phyloP scores from a whole-genome alignment of 2,113 vertebrate species.

The Eublepharis macularius region DNA sequence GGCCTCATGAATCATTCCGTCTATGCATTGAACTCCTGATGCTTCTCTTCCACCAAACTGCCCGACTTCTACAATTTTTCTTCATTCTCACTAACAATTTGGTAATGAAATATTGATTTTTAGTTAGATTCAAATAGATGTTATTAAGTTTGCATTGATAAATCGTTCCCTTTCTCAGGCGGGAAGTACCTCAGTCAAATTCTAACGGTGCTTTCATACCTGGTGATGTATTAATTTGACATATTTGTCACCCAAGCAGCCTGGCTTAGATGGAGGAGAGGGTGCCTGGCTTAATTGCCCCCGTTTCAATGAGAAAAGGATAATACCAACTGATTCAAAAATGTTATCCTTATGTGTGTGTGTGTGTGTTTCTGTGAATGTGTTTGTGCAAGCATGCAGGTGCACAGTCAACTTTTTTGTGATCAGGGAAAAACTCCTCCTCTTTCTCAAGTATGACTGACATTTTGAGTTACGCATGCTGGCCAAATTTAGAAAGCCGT shows the following conservation, averaged over 20 bases:
- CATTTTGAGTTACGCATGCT: not conserved
- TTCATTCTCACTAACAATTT: constrained; percentile 99
- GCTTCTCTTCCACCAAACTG: constrained; percentile 89
- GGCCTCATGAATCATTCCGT: constrained; percentile 99
- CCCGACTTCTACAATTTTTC: constrained; percentile 98
- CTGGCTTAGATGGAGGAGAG: constrained; percentile 66
- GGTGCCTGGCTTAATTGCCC: constrained; percentile 66
- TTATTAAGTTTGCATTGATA: constrained; percentile 99
- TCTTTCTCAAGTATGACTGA: not conserved
- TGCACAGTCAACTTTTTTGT: not conserved
- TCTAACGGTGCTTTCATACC: constrained; percentile 84
- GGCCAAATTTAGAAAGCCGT: not conserved
- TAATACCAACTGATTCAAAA: constrained; percentile 57
- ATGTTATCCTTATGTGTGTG: constrained; percentile 36
- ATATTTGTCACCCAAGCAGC: constrained; percentile 76
- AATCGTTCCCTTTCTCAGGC: constrained; percentile 89
- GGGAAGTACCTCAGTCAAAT: constrained; percentile 91
- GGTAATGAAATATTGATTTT: constrained; percentile 99
- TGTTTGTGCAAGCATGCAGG: constrained; percentile 30
- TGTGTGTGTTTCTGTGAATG: no score
- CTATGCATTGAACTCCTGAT: constrained; percentile 93
- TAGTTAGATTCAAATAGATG: constrained; percentile 99
- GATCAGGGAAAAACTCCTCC: not conserved
- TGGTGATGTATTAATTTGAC: constrained; percentile 87
- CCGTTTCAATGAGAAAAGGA: constrained; percentile 59